These are phyloP conservation scores for Tetragnatha versicolor DNA, from an alignment of 1,140 invertebrate genomes.

Conservation along the genomic window DNA sequence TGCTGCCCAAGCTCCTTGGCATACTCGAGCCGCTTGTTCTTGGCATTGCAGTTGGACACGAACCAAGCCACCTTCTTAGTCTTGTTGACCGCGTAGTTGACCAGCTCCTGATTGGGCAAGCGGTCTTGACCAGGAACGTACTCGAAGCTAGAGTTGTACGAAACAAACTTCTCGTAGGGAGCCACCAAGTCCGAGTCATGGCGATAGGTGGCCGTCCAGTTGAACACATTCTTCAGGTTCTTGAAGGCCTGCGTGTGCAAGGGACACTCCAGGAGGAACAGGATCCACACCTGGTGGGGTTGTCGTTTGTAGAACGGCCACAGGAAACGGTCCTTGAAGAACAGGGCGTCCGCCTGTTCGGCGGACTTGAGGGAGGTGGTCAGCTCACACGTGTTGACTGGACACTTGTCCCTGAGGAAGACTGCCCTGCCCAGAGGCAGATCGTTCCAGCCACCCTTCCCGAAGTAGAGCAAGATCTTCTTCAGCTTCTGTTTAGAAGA, in stretches of 20 bases:
- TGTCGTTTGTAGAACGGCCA: conserved; percentile 70
- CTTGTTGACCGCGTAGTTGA: conserved; percentile 86
- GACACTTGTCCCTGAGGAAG: conserved; percentile 74
- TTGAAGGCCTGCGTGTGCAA: conserved; percentile 85
- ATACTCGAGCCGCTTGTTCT: conserved; percentile 85
- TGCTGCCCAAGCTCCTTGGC: conserved; percentile 84
- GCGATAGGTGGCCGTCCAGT: conserved; percentile 95
- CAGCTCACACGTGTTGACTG: conserved; percentile 78
- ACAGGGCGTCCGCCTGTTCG: conserved; percentile 79
- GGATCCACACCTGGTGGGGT: conserved; percentile 82
- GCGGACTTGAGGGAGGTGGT: conserved; percentile 76
- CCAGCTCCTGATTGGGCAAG: background rate
- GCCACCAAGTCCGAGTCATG: conserved; percentile 94
- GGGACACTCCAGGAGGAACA: conserved; percentile 92
- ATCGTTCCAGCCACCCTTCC: conserved; percentile 77
- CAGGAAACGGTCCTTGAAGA: conserved; percentile 85
- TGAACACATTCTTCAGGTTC: conserved; percentile 81
- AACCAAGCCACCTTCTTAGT: conserved; percentile 96
- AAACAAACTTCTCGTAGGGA: conserved; percentile 91
- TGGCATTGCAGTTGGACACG: conserved; percentile 92
- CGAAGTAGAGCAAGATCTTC: conserved; percentile 84
- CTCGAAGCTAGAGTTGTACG: conserved; percentile 11
- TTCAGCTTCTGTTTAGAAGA: conserved; percentile 66
- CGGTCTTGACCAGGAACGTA: conserved; percentile 18
- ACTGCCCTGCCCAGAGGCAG: conserved; percentile 74